Evolutionary conservation across 1,140 invertebrate species (phyloP).

Genomic region (Samia ricini): DNA sequence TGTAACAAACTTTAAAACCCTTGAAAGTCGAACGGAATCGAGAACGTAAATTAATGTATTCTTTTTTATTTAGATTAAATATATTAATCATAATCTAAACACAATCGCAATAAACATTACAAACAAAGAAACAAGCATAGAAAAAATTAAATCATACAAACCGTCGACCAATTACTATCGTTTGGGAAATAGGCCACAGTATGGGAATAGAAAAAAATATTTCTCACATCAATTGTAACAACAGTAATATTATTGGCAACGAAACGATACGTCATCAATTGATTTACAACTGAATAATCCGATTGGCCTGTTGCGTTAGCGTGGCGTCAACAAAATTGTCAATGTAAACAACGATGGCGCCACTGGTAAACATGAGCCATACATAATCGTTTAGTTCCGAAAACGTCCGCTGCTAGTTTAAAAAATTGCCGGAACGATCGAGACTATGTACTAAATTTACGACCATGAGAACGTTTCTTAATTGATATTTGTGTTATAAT

Average conservation of each 20-base stretch:
- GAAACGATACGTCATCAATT: neutral
- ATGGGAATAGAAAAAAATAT: neutral
- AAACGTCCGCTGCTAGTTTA: neutral
- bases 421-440: neutral
- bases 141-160: too few relatives aligned
- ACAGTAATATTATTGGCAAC: neutral
- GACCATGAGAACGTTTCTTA: neutral
- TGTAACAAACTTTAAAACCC: too few relatives aligned
- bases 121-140: neutral
- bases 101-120: neutral
- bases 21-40: neutral
- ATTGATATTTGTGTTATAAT: neutral
- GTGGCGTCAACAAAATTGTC: neutral
- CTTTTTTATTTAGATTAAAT: neutral
- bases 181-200: neutral
- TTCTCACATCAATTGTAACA: neutral
- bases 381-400: neutral
- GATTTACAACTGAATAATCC: neutral
- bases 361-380: neutral
- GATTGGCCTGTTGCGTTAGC: neutral
- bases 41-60: neutral
- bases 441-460: neutral
- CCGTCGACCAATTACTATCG: neutral
- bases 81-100: neutral
- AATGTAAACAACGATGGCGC: neutral